Evolutionary conservation across 37 sponge, comb jelly and placozoan genomes (phyloP).

Genomic region (Eunapius fragilis): DNA sequence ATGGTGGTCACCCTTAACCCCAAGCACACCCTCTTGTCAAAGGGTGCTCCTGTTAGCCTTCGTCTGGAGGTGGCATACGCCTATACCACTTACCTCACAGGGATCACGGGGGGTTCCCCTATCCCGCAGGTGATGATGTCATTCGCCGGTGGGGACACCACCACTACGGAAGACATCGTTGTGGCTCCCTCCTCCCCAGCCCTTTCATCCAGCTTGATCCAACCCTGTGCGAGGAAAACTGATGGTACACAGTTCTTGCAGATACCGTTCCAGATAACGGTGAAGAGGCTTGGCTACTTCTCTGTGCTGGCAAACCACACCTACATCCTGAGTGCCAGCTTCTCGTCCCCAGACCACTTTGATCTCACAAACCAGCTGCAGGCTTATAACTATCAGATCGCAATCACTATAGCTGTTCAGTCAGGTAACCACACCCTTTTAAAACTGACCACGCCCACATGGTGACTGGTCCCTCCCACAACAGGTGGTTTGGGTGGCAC

Average conservation of each 20-base stretch:
- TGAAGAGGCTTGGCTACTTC: not conserved
- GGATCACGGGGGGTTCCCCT: not conserved
- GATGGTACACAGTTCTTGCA: not conserved
- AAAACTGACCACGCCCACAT: too few relatives aligned
- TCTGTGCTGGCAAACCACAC: not conserved
- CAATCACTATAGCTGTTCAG: not conserved
- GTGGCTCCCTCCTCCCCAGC: not conserved
- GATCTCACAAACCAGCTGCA: not conserved
- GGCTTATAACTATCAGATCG: not conserved
- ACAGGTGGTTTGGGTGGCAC: not conserved
- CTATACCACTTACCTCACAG: not conserved
- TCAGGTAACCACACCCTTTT: not conserved
- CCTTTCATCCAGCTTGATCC: not conserved
- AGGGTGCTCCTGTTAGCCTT: not conserved
- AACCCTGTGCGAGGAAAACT: not conserved
- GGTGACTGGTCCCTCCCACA: not conserved
- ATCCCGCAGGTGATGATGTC: not conserved
- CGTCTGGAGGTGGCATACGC: not conserved
- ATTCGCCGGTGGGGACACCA: not conserved
- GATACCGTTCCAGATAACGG: not conserved
- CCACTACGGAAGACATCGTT: not conserved
- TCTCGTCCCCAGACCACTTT: not conserved
- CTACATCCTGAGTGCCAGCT: not conserved
- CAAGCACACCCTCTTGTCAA: not conserved
- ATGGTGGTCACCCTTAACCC: not conserved